Percentiles rank a stretch among this genome's conserved stretches.
Evolutionary conservation across 2,113 vertebrate genomes (phyloP).

Genomic region (Cacatua alba): DNA sequence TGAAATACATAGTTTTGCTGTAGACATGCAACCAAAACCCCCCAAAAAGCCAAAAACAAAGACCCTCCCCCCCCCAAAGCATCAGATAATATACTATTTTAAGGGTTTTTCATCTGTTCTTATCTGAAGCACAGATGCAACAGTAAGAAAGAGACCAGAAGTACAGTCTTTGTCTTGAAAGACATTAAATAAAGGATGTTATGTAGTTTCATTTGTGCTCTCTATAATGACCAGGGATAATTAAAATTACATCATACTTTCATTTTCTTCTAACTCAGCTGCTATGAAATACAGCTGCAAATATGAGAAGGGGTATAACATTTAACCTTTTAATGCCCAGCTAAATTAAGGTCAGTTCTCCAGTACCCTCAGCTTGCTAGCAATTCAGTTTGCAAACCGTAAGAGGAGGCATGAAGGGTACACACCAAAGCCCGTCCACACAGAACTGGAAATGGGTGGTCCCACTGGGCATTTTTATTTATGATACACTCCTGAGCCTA

Average conservation of each 20-base stretch:
- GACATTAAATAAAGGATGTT: neutral
- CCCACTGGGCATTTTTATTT: neutral
- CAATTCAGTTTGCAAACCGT: neutral
- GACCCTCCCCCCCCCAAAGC: neutral
- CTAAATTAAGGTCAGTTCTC: neutral
- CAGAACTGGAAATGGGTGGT: neutral
- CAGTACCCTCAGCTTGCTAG: neutral
- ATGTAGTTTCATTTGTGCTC: neutral
- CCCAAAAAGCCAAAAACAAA: neutral
- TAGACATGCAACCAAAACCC: neutral
- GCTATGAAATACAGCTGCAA: neutral
- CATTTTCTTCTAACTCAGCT: neutral
- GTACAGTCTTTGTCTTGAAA: neutral
- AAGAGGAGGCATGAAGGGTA: neutral
- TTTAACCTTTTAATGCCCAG: neutral
- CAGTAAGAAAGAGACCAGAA: neutral
- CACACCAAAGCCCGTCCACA: neutral
- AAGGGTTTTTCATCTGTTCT: neutral
- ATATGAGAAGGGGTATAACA: neutral
- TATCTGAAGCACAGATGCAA: neutral
- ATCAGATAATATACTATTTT: neutral
- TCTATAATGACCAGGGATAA: neutral
- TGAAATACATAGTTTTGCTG: neutral
- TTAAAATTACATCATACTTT: neutral
- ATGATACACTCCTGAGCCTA: neutral